These are phyloP conservation scores for Acanthopagrus latus DNA, from an alignment of 2,797 vertebrate species.

Conservation along the genomic window DNA sequence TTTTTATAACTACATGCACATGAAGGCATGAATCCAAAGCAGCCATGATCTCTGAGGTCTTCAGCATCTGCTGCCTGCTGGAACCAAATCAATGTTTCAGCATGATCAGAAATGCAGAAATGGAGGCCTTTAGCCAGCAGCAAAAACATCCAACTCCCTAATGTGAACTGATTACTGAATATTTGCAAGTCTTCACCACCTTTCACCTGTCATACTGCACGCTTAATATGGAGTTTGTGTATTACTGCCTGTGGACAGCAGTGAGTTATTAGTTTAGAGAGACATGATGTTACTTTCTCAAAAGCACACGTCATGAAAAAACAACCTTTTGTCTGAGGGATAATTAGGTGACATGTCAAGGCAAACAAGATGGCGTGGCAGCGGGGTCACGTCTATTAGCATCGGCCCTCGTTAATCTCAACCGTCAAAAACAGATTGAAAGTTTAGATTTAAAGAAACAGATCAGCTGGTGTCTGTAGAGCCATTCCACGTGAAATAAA, in stretches of 20 bases:
- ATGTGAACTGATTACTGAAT: slow-evolving; percentile 32
- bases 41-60: slow-evolving; percentile 32
- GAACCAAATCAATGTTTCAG: slow-evolving; percentile 34
- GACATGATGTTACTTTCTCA: slow-evolving; percentile 16
- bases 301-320: slow-evolving; percentile 9
- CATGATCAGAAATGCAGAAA: slow-evolving; percentile 41
- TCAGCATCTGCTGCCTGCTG: slow-evolving; percentile 40
- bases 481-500: slow-evolving; percentile 9
- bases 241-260: neutral
- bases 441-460: neutral
- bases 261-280: slow-evolving; percentile 32
- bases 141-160: slow-evolving; percentile 36
- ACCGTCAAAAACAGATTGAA: neutral
- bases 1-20: slow-evolving; percentile 8
- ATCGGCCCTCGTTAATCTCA: neutral
- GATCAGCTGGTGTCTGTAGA: neutral
- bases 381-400: neutral
- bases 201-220: slow-evolving; percentile 30
- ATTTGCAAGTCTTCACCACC: slow-evolving; percentile 14
- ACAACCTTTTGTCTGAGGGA: neutral
- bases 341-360: neutral
- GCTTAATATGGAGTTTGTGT: slow-evolving; percentile 13
- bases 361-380: neutral
- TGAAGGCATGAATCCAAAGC: slow-evolving; percentile 25
- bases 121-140: slow-evolving; percentile 18